A percentile compares a stretch with the other conserved stretches of the same genome.
These are phyloP conservation scores for Betta splendens DNA, from an alignment of 2,797 vertebrate genomes.

Conservation along the genomic window DNA sequence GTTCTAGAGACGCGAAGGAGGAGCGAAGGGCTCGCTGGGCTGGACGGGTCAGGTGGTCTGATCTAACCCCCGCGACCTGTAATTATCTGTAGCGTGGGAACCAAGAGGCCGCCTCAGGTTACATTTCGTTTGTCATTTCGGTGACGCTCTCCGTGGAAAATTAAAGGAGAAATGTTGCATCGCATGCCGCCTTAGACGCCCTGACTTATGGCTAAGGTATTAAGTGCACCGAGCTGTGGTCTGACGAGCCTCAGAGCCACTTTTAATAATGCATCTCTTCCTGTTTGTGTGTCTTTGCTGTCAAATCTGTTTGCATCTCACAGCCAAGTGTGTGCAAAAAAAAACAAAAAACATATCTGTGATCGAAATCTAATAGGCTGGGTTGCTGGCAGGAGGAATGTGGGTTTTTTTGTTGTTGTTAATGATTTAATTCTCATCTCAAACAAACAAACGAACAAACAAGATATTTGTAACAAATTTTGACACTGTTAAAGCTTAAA, in stretches of 20 bases:
- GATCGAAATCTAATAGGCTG: slow-evolving; percentile 32
- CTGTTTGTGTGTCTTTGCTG: slow-evolving; percentile 50
- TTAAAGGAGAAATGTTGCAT: slow-evolving; percentile 18
- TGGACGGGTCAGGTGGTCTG: slow-evolving; percentile 2
- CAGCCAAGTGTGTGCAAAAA: slow-evolving; percentile 27
- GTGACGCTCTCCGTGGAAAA: slow-evolving; percentile 8
- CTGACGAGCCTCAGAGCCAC: slow-evolving; percentile 51
- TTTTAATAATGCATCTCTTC: slow-evolving; percentile 61
- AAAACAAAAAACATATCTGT: slow-evolving; percentile 24
- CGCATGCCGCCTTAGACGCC: slow-evolving; percentile 15
- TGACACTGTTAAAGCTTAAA: slow-evolving; percentile 10
- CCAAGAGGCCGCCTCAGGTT: slow-evolving; percentile 8
- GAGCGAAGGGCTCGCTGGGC: slow-evolving; percentile 45
- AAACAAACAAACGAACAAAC: not conserved
- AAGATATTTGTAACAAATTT: not conserved
- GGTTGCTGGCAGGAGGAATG: not conserved
- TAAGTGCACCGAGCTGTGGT: slow-evolving; percentile 43
- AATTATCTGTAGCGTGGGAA: slow-evolving; percentile 32
- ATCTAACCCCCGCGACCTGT: slow-evolving; percentile 46
- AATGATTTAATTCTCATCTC: not conserved
- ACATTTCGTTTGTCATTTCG: slow-evolving; percentile 13
- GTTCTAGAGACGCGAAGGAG: slow-evolving; percentile 49
- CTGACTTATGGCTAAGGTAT: slow-evolving; percentile 27
- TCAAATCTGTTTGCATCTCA: slow-evolving; percentile 44
- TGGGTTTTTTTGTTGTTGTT: not conserved